Evolutionary conservation across 2,888 invertebrate species (phyloP).

Genomic region (Leucania comma): DNA sequence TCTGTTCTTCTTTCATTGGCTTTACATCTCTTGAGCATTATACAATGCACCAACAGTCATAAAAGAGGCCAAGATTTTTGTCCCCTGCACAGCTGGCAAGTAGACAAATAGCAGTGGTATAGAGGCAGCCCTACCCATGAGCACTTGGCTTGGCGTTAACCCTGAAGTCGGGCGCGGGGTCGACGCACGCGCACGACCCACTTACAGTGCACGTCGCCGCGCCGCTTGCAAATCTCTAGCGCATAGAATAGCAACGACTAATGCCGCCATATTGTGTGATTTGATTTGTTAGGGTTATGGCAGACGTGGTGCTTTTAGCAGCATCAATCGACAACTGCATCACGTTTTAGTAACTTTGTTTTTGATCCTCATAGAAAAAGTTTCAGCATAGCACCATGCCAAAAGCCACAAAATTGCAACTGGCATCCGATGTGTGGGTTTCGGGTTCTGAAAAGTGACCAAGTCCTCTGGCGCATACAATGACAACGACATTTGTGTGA

Average conservation of each 20-base stretch:
- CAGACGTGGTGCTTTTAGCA: not conserved
- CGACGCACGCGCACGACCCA: slow-evolving; percentile 87
- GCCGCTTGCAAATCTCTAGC: slow-evolving; percentile 84
- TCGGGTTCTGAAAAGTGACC: too few relatives aligned
- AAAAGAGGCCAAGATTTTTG: slow-evolving; percentile 4
- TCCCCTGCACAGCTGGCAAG: slow-evolving; percentile 34
- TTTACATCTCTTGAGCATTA: not conserved
- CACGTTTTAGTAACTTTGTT: not conserved
- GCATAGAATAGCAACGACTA: slow-evolving; percentile 68
- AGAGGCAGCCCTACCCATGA: slow-evolving; percentile 66
- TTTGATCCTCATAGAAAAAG: not conserved
- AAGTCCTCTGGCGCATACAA: too few relatives aligned
- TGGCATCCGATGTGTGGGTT: too few relatives aligned
- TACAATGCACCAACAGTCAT: not conserved
- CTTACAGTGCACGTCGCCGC: slow-evolving; percentile 83
- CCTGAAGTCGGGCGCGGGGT: slow-evolving; percentile 89
- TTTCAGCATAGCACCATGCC: too few relatives aligned
- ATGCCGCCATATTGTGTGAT: slow-evolving; percentile 69
- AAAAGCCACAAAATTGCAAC: too few relatives aligned
- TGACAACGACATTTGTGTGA: too few relatives aligned
- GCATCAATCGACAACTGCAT: not conserved
- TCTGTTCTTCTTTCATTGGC: not conserved
- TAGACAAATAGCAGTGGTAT: slow-evolving; percentile 45
- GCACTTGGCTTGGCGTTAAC: slow-evolving; percentile 78
- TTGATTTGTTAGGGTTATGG: slow-evolving; percentile 64